Percentiles rank a stretch among this genome's conserved stretches.
Conservation (phyloP, 2,113 vertebrate species). For the Podarcis raffonei region DNA sequence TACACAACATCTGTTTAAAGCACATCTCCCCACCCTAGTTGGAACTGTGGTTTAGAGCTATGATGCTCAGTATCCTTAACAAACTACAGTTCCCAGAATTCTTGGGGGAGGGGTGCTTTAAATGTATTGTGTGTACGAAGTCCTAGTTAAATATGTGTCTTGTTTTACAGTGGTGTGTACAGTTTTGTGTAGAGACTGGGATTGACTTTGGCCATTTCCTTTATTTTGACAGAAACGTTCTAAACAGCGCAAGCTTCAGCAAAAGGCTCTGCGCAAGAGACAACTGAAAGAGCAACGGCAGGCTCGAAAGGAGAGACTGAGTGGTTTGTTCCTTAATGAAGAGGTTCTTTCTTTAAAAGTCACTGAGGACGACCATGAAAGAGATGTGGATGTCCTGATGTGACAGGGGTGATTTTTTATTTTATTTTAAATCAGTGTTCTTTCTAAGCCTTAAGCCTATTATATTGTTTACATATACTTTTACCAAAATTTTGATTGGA, state of each 20-base stretch:
- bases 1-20: no score
- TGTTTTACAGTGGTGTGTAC: background rate
- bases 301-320: slow-evolving; percentile 95
- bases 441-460: slow-evolving; percentile 82
- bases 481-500: slow-evolving; percentile 76
- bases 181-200: background rate
- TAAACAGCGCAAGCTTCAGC: slow-evolving; percentile 95
- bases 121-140: no score
- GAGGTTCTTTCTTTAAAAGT: slow-evolving; percentile 95
- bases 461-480: slow-evolving; percentile 77
- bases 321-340: slow-evolving; percentile 97
- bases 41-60: no score
- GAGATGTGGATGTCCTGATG: slow-evolving; percentile 96
- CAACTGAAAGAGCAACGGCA: slow-evolving; percentile 98
- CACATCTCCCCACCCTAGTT: no score
- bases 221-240: slow-evolving; percentile 89
- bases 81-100: no score
- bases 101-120: no score
- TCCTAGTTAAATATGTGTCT: no score
- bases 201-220: background rate
- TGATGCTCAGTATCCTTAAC: no score
- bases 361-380: slow-evolving; percentile 90
- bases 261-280: slow-evolving; percentile 96
- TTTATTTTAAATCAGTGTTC: slow-evolving; percentile 76
- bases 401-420: slow-evolving; percentile 84